Evolutionary conservation across 2,113 vertebrate genomes (phyloP).

Genomic region (Brachyhypopomus occidentalis): DNA sequence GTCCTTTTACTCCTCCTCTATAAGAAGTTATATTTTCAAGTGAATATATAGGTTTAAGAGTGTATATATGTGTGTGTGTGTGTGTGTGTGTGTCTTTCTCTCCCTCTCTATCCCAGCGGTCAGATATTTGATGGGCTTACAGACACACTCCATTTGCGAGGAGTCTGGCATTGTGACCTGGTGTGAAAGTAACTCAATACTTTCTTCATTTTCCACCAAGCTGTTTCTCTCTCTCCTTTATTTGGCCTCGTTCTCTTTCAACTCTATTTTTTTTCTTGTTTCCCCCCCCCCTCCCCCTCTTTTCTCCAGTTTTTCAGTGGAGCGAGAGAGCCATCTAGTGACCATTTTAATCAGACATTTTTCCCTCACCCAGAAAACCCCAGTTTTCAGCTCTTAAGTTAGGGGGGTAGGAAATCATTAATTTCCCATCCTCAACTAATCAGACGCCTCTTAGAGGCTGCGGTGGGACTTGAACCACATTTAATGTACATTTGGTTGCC

Average conservation of each 20-base stretch:
- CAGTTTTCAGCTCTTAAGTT: neutral
- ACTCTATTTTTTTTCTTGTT: slow-evolving; percentile 15
- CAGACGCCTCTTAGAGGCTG: neutral
- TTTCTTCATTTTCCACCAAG: slow-evolving; percentile 72
- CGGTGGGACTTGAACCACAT: neutral
- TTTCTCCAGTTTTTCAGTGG: slow-evolving; percentile 64
- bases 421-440: neutral
- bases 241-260: slow-evolving; percentile 53
- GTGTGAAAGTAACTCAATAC: slow-evolving; percentile 74
- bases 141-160: slow-evolving; percentile 74
- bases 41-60: slow-evolving; percentile 43
- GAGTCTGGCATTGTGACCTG: slow-evolving; percentile 74
- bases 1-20: neutral
- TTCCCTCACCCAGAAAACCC: neutral
- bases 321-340: slow-evolving; percentile 80
- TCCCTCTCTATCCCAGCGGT: slow-evolving; percentile 58
- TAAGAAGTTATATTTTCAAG: slow-evolving; percentile 47
- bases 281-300: slow-evolving; percentile 50
- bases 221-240: slow-evolving; percentile 58
- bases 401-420: neutral
- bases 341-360: neutral
- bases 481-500: neutral
- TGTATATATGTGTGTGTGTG: neutral
- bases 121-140: slow-evolving; percentile 68
- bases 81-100: slow-evolving; percentile 43